Conservation (phyloP, 2,797 vertebrate species). For the Artibeus jamaicensis region DNA sequence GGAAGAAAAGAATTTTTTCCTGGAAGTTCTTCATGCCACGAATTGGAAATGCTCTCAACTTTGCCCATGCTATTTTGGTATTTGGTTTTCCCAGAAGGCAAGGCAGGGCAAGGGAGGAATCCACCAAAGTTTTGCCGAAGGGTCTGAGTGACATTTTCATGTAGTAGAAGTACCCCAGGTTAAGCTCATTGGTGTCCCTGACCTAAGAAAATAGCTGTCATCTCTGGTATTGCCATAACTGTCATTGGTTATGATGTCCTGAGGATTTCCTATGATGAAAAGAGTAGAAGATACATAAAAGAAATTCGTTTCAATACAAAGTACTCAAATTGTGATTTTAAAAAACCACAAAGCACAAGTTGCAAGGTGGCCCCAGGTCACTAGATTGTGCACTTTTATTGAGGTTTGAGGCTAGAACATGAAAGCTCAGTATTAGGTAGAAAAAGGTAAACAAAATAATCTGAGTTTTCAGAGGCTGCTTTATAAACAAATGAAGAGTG, state of each 20-base stretch:
- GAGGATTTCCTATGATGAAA: neutral
- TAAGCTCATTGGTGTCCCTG: neutral
- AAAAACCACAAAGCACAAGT: neutral
- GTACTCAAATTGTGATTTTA: neutral
- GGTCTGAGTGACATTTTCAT: neutral
- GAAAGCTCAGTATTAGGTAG: neutral
- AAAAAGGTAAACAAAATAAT: neutral
- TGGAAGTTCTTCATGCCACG: neutral
- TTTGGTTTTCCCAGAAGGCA: neutral
- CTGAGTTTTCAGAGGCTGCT: neutral
- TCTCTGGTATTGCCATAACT: neutral
- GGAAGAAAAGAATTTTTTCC: neutral
- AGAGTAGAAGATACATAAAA: neutral
- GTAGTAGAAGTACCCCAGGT: neutral
- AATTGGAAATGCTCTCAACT: neutral
- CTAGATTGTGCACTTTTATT: neutral
- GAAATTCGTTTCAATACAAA: constrained; percentile 6
- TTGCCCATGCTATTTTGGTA: neutral
- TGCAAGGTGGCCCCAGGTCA: neutral
- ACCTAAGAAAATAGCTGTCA: constrained; percentile 11
- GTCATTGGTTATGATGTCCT: neutral
- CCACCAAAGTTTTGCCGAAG: neutral
- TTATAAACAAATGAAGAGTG: neutral
- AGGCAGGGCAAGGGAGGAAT: neutral
- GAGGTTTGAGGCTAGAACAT: neutral